Evolutionary conservation across 2,888 invertebrate genomes (phyloP), one percentile per base, ranked within the genome.

Genomic region (Pemphredon lugubris): DNA sequence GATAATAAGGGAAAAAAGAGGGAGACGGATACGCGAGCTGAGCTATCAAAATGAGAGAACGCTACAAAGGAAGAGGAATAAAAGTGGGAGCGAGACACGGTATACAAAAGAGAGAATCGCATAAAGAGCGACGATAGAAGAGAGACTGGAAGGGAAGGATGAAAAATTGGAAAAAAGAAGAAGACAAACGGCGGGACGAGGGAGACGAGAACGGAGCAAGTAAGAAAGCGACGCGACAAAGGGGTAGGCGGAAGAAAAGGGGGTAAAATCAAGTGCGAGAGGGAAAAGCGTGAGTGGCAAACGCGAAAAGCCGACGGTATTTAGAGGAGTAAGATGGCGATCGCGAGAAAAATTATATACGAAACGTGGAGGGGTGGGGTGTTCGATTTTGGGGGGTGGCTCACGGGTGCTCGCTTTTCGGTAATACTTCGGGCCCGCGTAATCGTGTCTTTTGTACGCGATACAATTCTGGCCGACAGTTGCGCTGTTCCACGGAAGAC

Each of bases 381-480:
- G n/a, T 40, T 40, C 11, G 16, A 40, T 11, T 11, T 34, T 34
- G 4, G n/a, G n/a, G n/a, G n/a, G n/a, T n/a, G n/a, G n/a, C n/a
- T n/a, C n/a, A 34, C 9, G n/a, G n/a, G 26, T 26, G 7, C 7
- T 26, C n/a, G 4, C n/a, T 7, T 11, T n/a, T 4, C n/a, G 2
- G n/a, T 1, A n/a, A 34, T 34, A n/a, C n/a, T 34, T 6, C 30
- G 30, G 2, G n/a, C 30, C 6, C 30, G 30, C 9, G 6, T 30
- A 6, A 1, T 9, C 30, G 30, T 9, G 6, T 30, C 4, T 34
- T 34, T 34, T n/a, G 3, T 11, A n/a, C 18, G 11, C 21, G 1
- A n/a, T n/a, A 60, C 65, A 60, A 83, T 82, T 85, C 82, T 80
- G 73, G 80, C 75, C 83, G 85, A 84, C 86, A 82, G 86, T 86